A percentile compares a stretch with the other conserved stretches of the same genome.
These are phyloP conservation scores for Campylomormyrus numenius DNA, from an alignment of 2,113 vertebrate species.

Conservation along the genomic window DNA sequence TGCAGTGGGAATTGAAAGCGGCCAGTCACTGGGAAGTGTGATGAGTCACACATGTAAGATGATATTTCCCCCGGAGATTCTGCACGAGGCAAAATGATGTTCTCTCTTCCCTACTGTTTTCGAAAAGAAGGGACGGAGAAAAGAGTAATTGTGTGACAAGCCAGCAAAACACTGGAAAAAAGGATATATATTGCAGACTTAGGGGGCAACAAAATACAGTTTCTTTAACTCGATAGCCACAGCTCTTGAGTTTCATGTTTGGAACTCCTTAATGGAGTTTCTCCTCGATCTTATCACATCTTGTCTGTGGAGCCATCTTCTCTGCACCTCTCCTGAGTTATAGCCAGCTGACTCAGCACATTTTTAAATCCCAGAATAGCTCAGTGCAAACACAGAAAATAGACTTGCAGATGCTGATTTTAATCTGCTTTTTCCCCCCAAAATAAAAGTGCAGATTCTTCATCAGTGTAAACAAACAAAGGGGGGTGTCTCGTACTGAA, in stretches of 20 bases:
- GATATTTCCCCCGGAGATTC: constrained; percentile 7
- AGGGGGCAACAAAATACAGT: background rate
- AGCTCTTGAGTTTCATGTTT: background rate
- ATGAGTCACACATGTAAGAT: background rate
- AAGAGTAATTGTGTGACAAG: background rate
- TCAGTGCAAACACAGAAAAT: background rate
- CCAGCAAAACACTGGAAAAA: background rate
- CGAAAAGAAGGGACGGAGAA: background rate
- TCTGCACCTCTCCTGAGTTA: background rate
- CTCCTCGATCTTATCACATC: background rate
- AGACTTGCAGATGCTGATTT: background rate
- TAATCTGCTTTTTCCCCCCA: background rate
- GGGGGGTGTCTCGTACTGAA: background rate
- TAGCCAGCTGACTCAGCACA: background rate
- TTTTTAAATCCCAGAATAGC: background rate
- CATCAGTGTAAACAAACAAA: background rate
- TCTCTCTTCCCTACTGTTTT: background rate
- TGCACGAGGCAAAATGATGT: background rate
- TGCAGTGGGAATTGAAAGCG: background rate
- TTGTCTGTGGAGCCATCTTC: background rate
- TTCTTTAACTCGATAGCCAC: background rate
- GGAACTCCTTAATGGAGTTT: background rate
- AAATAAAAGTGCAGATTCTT: background rate
- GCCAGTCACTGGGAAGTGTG: background rate
- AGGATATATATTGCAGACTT: background rate